These are phyloP conservation scores for Sinonovacula constricta DNA, from an alignment of 1,140 invertebrate genomes.

Conservation along the genomic window DNA sequence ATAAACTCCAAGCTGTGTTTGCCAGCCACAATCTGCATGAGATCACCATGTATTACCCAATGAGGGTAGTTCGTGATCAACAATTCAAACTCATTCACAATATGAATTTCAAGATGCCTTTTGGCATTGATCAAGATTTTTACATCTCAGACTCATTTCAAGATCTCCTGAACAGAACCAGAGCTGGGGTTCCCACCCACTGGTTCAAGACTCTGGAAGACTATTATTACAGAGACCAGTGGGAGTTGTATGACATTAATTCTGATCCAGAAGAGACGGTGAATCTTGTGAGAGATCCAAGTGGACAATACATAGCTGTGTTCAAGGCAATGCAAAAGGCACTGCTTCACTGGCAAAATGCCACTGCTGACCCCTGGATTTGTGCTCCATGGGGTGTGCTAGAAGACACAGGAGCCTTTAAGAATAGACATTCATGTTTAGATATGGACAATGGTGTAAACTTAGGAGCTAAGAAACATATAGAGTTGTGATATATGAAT, in stretches of 20 bases:
- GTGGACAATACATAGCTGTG: constrained; percentile 77
- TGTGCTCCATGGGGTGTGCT: constrained; percentile 90
- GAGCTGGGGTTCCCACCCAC: constrained; percentile 82
- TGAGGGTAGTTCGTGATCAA: constrained; percentile 89
- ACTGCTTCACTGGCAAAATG: constrained; percentile 87
- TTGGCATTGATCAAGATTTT: constrained; percentile 96
- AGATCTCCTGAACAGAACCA: constrained; percentile 91
- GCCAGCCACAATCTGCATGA: constrained; percentile 94
- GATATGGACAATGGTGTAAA: constrained; percentile 69
- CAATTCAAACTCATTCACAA: constrained; percentile 94
- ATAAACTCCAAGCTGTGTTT: constrained; percentile 81
- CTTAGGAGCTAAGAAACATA: background rate
- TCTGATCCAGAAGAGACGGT: constrained; percentile 86
- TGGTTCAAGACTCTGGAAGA: constrained; percentile 91
- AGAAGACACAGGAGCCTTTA: constrained; percentile 78
- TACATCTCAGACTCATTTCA: constrained; percentile 92
- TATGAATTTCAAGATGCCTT: constrained; percentile 90
- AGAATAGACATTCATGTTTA: constrained; percentile 67
- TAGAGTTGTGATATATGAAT: background rate
- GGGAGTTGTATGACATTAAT: constrained; percentile 92
- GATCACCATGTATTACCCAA: constrained; percentile 96
- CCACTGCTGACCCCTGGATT: constrained; percentile 92
- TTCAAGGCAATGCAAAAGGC: constrained; percentile 81
- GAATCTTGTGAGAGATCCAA: constrained; percentile 84
- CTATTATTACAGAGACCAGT: constrained; percentile 93